A percentile compares a stretch with the other conserved stretches of the same genome.
These are phyloP conservation scores for Drosophila parthenogenetica DNA, from an alignment of 2,888 invertebrate genomes.

Conservation along the genomic window DNA sequence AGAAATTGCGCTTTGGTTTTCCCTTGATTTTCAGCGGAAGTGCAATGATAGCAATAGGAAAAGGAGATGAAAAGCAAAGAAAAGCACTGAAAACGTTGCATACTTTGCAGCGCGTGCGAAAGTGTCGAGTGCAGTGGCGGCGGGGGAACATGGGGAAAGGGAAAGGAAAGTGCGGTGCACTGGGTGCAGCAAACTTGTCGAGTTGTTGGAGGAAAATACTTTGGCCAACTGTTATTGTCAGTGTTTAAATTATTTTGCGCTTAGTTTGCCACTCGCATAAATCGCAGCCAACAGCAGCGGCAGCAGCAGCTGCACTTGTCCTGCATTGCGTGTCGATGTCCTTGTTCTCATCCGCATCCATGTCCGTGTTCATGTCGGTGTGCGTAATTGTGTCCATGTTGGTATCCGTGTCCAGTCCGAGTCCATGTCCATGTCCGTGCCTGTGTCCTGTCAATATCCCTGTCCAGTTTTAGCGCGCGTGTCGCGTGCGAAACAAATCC, in stretches of 20 bases:
- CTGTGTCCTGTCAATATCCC: slow-evolving; percentile 27
- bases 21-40: slow-evolving; percentile 74
- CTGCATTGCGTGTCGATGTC: slow-evolving; percentile 52
- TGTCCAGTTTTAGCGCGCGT: slow-evolving; percentile 11
- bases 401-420: slow-evolving; percentile 1
- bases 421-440: slow-evolving; percentile 24
- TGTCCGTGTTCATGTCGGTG: background rate
- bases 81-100: slow-evolving; percentile 37
- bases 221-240: slow-evolving; percentile 78
- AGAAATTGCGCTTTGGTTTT: slow-evolving; percentile 77
- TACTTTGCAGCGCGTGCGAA: slow-evolving; percentile 69
- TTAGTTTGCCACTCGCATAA: slow-evolving; percentile 79
- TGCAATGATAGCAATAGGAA: slow-evolving; percentile 72
- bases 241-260: slow-evolving; percentile 81
- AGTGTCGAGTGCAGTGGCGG: slow-evolving; percentile 68
- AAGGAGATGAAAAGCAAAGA: slow-evolving; percentile 20
- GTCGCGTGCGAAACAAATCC: slow-evolving; percentile 56
- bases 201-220: slow-evolving; percentile 65
- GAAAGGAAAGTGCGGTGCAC: slow-evolving; percentile 1
- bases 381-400: slow-evolving; percentile 16
- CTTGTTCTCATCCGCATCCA: slow-evolving; percentile 1
- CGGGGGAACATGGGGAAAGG: too few relatives aligned
- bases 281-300: slow-evolving; percentile 60
- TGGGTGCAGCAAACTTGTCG: slow-evolving; percentile 52
- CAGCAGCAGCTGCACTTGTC: slow-evolving; percentile 43